A percentile compares a stretch with the other conserved stretches of the same genome.
Evolutionary conservation across 2,113 vertebrate genomes (phyloP).

Genomic region (Nyctereutes procyonoides): DNA sequence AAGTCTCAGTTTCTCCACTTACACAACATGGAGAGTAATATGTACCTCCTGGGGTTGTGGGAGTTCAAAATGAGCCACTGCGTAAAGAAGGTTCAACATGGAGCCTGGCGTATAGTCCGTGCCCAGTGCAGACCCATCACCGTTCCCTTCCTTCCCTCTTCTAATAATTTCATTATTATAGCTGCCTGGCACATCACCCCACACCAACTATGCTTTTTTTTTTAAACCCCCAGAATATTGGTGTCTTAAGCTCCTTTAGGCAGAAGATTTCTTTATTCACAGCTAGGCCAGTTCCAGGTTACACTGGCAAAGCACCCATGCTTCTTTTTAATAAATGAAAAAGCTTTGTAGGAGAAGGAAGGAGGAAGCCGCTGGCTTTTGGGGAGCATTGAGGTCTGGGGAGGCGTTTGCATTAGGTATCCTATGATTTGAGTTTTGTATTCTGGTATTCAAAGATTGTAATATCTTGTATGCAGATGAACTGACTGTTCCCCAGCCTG

Average conservation of each 20-base stretch:
- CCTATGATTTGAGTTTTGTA: not conserved
- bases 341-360: not conserved
- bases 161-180: rapidly evolving
- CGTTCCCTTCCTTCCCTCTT: rapidly evolving
- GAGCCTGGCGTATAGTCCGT: not conserved
- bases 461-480: not conserved
- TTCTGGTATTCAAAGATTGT: not conserved
- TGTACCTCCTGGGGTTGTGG: rapidly evolving
- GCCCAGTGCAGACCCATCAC: rapidly evolving
- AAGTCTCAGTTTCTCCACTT: not conserved
- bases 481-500: rapidly evolving
- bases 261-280: not conserved
- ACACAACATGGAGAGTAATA: not conserved
- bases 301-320: rapidly evolving
- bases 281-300: not conserved
- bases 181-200: not conserved
- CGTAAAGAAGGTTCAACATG: rapidly evolving
- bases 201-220: not conserved
- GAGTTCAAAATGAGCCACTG: not conserved
- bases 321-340: not conserved
- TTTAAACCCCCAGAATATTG: not conserved
- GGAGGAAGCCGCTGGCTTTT: not conserved
- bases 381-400: not conserved
- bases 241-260: not conserved
- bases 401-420: not conserved